phyloP scores from a whole-genome alignment of 1,140 invertebrate species.

The Augochlora pura region DNA sequence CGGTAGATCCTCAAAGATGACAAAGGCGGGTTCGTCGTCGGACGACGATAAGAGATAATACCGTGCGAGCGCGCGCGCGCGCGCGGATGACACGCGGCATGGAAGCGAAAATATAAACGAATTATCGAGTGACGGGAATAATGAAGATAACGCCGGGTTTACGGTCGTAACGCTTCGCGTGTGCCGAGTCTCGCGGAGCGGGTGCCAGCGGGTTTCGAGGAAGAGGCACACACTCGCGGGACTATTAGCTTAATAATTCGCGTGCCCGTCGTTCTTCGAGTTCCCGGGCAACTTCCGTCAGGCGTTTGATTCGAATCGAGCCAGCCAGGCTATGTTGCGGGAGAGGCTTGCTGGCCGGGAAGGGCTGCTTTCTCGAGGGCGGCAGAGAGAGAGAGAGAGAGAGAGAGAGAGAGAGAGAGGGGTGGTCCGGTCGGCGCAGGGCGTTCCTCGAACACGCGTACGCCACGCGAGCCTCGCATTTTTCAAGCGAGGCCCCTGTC shows the following conservation, averaged over 20 bases:
- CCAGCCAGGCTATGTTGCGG: background rate
- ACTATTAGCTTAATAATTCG: constrained; percentile 56
- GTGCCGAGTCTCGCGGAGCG: constrained; percentile 16
- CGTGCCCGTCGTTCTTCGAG: constrained; percentile 44
- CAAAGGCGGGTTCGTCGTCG: too few relatives aligned
- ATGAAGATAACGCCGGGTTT: background rate
- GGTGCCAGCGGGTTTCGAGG: constrained; percentile 4
- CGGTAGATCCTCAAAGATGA: too few relatives aligned
- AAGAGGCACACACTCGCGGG: constrained; percentile 12
- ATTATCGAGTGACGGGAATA: background rate
- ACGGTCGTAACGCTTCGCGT: background rate
- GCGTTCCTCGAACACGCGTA: constrained; percentile 48
- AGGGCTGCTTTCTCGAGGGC: constrained; percentile 24
- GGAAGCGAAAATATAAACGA: background rate
- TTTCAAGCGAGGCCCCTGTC: constrained; percentile 50
- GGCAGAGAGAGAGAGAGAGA: background rate
- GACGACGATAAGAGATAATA: too few relatives aligned
- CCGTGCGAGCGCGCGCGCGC: too few relatives aligned
- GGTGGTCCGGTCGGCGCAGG: too few relatives aligned
- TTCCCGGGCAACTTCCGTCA: constrained; percentile 14
- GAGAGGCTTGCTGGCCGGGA: background rate
- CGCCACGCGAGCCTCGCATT: constrained; percentile 61
- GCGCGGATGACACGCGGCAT: too few relatives aligned
- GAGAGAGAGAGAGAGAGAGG: too few relatives aligned
- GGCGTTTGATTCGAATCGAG: constrained; percentile 50